Conservation (phyloP, 2,797 vertebrate genomes). For the Ptychobarbus kaznakovi region DNA sequence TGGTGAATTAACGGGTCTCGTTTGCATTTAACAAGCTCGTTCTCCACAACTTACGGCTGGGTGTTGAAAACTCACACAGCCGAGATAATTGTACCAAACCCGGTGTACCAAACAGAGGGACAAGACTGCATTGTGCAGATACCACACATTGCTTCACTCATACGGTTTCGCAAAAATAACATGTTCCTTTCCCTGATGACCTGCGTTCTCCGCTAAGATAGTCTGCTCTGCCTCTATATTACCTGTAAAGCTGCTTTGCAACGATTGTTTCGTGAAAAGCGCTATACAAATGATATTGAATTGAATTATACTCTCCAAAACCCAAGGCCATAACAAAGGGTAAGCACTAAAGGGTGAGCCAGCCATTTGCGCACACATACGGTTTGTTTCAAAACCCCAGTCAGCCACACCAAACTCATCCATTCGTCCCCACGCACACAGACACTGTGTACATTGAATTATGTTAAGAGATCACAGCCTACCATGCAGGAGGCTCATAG, state of each 20-base stretch:
- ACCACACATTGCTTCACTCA: neutral
- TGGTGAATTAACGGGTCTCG: conserved; percentile 39
- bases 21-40: conserved; percentile 44
- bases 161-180: too few species aligned
- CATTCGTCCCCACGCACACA: neutral
- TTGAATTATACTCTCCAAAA: neutral
- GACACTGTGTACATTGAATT: neutral
- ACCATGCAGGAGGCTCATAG: neutral
- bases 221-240: neutral
- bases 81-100: too few species aligned
- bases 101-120: neutral
- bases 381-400: neutral
- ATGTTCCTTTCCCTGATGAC: too few species aligned
- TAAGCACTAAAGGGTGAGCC: neutral
- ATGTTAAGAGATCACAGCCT: conserved; percentile 6
- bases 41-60: neutral
- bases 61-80: neutral
- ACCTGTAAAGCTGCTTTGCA: too few species aligned
- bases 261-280: too few species aligned
- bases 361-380: neutral
- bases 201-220: neutral
- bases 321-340: too few species aligned
- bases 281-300: too few species aligned
- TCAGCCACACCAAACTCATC: neutral
- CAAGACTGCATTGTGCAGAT: neutral